Base-by-base conservation (phyloP, 2,113 vertebrate species). In the Bubo scandiacus region DNA sequence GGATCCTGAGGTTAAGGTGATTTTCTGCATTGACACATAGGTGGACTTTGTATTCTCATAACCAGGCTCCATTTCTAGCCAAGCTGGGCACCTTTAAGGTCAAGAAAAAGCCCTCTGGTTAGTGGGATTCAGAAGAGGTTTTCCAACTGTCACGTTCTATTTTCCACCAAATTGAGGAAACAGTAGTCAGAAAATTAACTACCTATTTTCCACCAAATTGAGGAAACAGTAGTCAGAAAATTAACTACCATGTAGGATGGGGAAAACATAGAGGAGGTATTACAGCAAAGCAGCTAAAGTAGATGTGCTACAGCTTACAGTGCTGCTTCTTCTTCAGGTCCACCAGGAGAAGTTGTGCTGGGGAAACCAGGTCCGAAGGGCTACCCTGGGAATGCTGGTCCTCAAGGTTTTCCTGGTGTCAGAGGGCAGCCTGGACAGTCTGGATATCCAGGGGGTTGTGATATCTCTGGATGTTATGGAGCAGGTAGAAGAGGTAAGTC, bases 371-470 rank as follows among this genome's bases (percentile, higher is more conserved):
- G 99, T 36, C 89, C 97, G 0, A 98, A 97, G 89, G 99, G 98
- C 54, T 88, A 97, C 4, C 97, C 98, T 71, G 99, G 99, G 13
- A 98, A 90, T 34, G 34, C 87, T 19, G 99, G 98, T 32, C 92
- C 97, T 47, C 93, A 84, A 11, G 99, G 98, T 14, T 94, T 97
- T 81, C 86, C 98, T 0, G 99, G 98, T 57, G 62, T 86, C 72
- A 87, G 84, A 23, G 99, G 99, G 30, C 98, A 98, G 91, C 93
- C 92, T 15, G 99, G 99, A 34, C 98, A 99, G 88, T 49, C 98
- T 25, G 99, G 98, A 27, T 97, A 97, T 12, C 93, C 98, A 3
- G 99, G 99, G 12, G 95, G 92, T 12, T 99, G 99, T 94, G 98
- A 99, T 90, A 86, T 89, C 95, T 98, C 98, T 78, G 98, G 98